phyloP scores from a whole-genome alignment of 2,888 invertebrate genomes.

The Latrodectus elegans region DNA sequence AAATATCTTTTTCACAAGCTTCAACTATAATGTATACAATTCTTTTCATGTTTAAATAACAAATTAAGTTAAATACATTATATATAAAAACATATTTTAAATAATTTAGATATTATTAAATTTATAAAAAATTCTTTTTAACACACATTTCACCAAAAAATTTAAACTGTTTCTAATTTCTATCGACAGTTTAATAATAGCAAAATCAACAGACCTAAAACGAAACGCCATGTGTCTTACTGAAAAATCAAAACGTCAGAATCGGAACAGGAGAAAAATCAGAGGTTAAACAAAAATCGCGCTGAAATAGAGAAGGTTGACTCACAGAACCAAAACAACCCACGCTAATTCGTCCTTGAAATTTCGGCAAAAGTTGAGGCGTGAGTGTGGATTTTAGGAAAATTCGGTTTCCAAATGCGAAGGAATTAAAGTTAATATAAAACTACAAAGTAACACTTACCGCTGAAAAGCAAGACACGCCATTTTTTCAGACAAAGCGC shows the following conservation, averaged over 20 bases:
- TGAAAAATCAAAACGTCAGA: not conserved
- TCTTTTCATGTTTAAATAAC: too few relatives aligned
- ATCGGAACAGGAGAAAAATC: not conserved
- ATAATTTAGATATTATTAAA: too few relatives aligned
- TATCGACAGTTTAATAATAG: too few relatives aligned
- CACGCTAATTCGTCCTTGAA: conserved; percentile 44
- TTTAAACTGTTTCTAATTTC: too few relatives aligned
- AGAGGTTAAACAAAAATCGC: not conserved
- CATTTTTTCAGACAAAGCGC: not conserved
- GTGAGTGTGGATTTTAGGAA: not conserved
- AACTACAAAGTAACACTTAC: not conserved
- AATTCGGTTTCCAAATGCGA: not conserved
- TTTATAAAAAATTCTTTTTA: too few relatives aligned
- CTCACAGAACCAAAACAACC: conserved; percentile 15
- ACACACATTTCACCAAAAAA: too few relatives aligned
- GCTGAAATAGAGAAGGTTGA: not conserved
- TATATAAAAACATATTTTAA: too few relatives aligned
- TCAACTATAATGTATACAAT: too few relatives aligned
- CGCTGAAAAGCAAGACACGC: not conserved
- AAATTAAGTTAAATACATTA: too few relatives aligned
- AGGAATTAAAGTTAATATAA: not conserved
- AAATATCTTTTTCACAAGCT: too few relatives aligned
- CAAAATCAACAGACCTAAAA: too few relatives aligned
- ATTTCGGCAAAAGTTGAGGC: conserved; percentile 4
- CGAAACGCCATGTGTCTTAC: not conserved